Evolutionary conservation across 2,888 invertebrate species (phyloP).

Genomic region (Drosophila parthenogenetica): DNA sequence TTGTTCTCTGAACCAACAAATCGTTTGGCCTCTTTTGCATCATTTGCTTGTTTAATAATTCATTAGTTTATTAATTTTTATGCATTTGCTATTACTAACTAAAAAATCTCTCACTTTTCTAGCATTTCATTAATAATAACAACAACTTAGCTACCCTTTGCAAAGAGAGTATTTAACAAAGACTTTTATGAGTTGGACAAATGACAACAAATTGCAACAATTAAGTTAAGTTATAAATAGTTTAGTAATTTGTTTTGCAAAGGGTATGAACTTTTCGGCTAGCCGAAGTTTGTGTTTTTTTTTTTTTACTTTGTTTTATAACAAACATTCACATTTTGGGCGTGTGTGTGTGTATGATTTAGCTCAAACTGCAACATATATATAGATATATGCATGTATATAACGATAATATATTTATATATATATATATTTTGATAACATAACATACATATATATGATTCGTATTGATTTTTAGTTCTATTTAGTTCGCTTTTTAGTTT

Average conservation of each 20-base stretch:
- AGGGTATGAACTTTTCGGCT: conserved; percentile 39
- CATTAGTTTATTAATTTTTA: not conserved
- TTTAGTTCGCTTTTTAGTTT: conserved; percentile 33
- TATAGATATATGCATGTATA: conserved; percentile 38
- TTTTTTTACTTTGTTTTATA: conserved; percentile 62
- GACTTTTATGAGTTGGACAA: not conserved
- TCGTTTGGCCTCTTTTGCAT: conserved; percentile 62
- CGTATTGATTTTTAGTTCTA: conserved; percentile 37
- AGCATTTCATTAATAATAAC: conserved; percentile 20
- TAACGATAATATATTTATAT: conserved; percentile 46
- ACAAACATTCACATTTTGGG: conserved; percentile 60
- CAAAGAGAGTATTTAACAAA: conserved; percentile 3
- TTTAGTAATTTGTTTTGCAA: conserved; percentile 36
- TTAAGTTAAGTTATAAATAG: not conserved
- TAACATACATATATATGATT: conserved; percentile 42
- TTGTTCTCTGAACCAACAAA: conserved; percentile 75
- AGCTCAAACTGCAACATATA: conserved; percentile 37
- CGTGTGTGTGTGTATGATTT: conserved; percentile 27
- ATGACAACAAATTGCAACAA: not conserved
- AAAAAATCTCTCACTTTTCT: conserved; percentile 39
- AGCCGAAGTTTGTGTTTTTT: conserved; percentile 30
- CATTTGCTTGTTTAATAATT: not conserved
- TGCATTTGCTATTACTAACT: conserved; percentile 32
- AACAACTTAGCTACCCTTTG: conserved; percentile 36
- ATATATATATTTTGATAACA: conserved; percentile 34